Evolutionary conservation across 2,888 invertebrate species (phyloP), one percentile per base, ranked within the genome.

Genomic region (Pheosia tremula): DNA sequence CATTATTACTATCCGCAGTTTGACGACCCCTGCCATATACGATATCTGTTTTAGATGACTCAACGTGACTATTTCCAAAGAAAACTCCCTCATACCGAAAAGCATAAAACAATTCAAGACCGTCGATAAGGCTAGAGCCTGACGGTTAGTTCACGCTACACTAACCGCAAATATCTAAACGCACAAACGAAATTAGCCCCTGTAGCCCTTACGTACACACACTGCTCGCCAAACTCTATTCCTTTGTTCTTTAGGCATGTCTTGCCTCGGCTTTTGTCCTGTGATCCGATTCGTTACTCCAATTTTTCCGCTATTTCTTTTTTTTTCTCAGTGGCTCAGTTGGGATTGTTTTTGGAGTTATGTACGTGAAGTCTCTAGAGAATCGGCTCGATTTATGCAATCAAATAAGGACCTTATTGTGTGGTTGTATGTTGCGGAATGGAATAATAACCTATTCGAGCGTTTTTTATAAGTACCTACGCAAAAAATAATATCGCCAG

Each of bases 211-310:
- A 55, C 41, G 13, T 38, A 56, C 9, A 65, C 9, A 65, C 61
- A 64, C 71, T 37, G 36, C 24, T 53, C 37, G 37, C 60, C 61
- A 68, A 65, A 41, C 13, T 37, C 11, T 64, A 74, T 69, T 62
- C 66, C 65, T 77, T 69, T 69, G 72, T 77, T 74, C 77, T 69
- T 62, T 56, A 55, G 62, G 41, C 61, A 60, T 54, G 59, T 67
- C 52, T 56, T 61, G 65, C 38, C 45, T 52, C 37, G 55, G 41
- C 56, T 54, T 54, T 7, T 58, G 61, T 63, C 9, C 47, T 57
- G 71, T 66, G 56, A 64, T 71, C 60, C 62, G 24, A 62, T 68
- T 64, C 63, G 68, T 66, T 74, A 73, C 60, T 63, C 62, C 58
- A 38, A 64, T 74, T 64, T 60, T 56, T 47, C 52, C 43, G 41